Base-by-base conservation (phyloP, 2,888 invertebrate species). In the Mycogona germanica region DNA sequence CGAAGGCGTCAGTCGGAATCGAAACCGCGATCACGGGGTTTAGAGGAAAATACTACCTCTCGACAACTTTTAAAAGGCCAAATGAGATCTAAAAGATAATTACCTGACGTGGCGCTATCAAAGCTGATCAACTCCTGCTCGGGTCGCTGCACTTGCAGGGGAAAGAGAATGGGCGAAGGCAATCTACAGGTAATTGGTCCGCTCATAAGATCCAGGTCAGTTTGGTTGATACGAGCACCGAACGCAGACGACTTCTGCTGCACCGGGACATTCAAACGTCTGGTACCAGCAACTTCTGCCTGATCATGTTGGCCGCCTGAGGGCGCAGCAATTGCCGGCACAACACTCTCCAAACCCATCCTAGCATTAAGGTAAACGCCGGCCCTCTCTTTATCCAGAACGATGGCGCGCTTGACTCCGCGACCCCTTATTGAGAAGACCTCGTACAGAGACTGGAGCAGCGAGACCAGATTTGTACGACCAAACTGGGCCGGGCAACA, bases 401-500 rank as follows among this genome's bases (percentile, higher is more conserved):
- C 42, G 7, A 51, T 17, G 7, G 42, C 7, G n/a, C 61, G 57
- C 52, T 73, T 74, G 57, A 63, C 59, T 17, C 69, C 68, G 42
- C 66, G 74, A 65, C 73, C 73, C 12, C 67, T 64, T 12, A 74
- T 60, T n/a, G 66, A 64, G 3, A 76, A 72, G 2, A 77, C 73
- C 57, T 77, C 76, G 7, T 76, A 71, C 17, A 78, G 66, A 6
- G 75, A 72, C 60, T 74, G 72, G 6, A 79, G 67, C 44, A 79
- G 65, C 2, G 75, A 69, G n/a, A 66, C 63, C 2, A 76, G 56
- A 9, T 71, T 74, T 3, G 75, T 68, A 61, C 68, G 77, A 1
- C 78, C 78, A 62, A 74, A 75, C 23, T 73, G 67, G 0, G 73
- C 71, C 7, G 76, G 73, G 54, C 73, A 72, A 32, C 75, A 71